A percentile compares a stretch with the other conserved stretches of the same genome.
phyloP scores from a whole-genome alignment of 2,797 vertebrate genomes.

The Semotilus atromaculatus region DNA sequence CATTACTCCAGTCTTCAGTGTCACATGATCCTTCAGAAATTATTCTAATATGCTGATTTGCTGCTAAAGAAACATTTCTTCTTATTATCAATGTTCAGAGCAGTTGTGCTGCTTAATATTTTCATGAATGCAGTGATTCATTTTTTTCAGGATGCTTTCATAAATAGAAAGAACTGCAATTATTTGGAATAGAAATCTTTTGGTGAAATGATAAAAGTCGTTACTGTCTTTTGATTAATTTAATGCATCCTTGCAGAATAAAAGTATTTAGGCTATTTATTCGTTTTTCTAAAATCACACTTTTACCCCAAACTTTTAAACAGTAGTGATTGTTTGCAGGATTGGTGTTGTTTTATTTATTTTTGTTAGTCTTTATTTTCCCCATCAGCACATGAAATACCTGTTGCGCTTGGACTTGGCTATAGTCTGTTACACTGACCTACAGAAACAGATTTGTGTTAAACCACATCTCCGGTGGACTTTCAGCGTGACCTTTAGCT shows the following conservation, averaged over 20 bases:
- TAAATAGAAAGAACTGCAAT: neutral
- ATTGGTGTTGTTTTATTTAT: neutral
- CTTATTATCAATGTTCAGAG: neutral
- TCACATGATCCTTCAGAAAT: too few species aligned
- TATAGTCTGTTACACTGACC: slow-evolving; percentile 3
- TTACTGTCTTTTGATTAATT: too few species aligned
- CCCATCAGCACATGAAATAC: neutral
- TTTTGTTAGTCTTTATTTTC: neutral
- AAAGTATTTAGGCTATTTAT: neutral
- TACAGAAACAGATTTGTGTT: slow-evolving; percentile 23
- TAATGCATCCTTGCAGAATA: neutral
- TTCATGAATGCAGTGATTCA: neutral
- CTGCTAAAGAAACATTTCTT: neutral
- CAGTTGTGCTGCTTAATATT: neutral
- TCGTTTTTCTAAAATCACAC: neutral
- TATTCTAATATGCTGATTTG: too few species aligned
- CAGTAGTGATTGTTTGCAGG: neutral
- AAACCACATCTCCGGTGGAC: slow-evolving; percentile 32
- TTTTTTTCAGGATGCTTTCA: neutral
- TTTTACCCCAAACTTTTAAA: neutral
- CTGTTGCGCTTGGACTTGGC: neutral
- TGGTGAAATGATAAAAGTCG: neutral
- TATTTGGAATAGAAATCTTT: neutral
- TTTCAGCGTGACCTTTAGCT: slow-evolving; percentile 31
- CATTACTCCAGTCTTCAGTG: too few species aligned